These are phyloP conservation scores for Jordanella pulchra DNA, from an alignment of 2,797 vertebrate species.

Conservation along the genomic window DNA sequence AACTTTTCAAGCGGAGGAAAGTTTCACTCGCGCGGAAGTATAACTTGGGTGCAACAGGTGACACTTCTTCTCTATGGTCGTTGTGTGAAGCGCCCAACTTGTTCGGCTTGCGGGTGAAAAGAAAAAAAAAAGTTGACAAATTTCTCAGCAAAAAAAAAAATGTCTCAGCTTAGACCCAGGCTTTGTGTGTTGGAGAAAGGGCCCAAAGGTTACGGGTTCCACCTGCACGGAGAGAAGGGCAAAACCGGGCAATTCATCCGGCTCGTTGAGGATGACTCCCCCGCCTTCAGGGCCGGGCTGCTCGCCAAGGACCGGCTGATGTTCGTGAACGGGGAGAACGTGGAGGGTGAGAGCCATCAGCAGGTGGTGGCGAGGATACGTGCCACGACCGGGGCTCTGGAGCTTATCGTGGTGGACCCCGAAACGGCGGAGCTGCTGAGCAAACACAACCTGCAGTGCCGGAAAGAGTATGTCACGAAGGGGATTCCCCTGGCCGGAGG, in stretches of 20 bases:
- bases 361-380: constrained; percentile 91
- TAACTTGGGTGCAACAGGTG: constrained; percentile 43
- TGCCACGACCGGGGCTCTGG: constrained; percentile 74
- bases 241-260: constrained; percentile 91
- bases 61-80: not conserved
- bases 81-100: not conserved
- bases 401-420: constrained; percentile 87
- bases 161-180: constrained; percentile 80
- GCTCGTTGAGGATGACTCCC: constrained; percentile 88
- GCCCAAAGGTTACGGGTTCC: constrained; percentile 89
- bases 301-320: constrained; percentile 86
- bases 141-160: constrained; percentile 21
- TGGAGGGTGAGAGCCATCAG: constrained; percentile 91
- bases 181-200: constrained; percentile 86
- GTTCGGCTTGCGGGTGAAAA: not conserved
- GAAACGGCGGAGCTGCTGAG: constrained; percentile 78
- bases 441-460: constrained; percentile 72
- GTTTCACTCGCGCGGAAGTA: constrained; percentile 52
- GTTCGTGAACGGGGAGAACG: constrained; percentile 90
- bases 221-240: constrained; percentile 93
- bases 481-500: constrained; percentile 71
- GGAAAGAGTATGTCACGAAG: constrained; percentile 72
- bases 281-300: constrained; percentile 85
- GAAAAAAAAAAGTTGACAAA: constrained; percentile 1
- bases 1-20: constrained; percentile 20